Conservation (phyloP, 2,888 invertebrate genomes). For the Ypsolopha scabrella region DNA sequence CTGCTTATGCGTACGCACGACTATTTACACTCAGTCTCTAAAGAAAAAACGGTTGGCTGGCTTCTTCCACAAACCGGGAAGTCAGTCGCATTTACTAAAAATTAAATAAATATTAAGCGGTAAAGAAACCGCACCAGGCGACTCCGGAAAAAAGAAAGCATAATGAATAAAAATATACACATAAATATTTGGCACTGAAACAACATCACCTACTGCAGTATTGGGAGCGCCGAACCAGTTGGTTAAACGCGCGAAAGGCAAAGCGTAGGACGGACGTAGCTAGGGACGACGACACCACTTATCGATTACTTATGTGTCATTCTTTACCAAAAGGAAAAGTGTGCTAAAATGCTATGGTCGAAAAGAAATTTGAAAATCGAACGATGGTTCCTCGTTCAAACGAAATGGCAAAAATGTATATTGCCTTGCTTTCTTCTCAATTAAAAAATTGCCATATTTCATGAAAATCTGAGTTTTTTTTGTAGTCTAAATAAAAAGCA, state of each 20-base stretch:
- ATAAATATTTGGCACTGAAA: conserved; percentile 12
- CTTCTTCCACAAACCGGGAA: not conserved
- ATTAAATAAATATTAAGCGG: not conserved
- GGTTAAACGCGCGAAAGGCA: conserved; percentile 56
- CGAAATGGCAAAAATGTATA: too few species aligned
- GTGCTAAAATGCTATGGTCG: too few species aligned
- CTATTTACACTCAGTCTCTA: not conserved
- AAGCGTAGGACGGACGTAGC: conserved; percentile 56
- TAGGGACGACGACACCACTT: conserved; percentile 29
- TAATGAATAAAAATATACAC: conserved; percentile 15
- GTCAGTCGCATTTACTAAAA: not conserved
- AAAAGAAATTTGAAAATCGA: too few species aligned
- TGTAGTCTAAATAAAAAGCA: too few species aligned
- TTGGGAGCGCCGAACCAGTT: conserved; percentile 23
- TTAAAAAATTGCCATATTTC: too few species aligned
- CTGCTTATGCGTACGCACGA: not conserved
- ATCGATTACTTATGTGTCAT: conserved; percentile 31
- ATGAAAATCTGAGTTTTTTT: too few species aligned
- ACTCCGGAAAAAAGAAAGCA: conserved; percentile 6
- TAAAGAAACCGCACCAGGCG: not conserved
- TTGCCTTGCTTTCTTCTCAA: too few species aligned
- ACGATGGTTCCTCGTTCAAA: too few species aligned
- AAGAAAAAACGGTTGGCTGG: not conserved
- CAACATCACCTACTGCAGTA: conserved; percentile 1
- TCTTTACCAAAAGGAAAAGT: too few species aligned